Base-by-base conservation (phyloP, 2,113 vertebrate species). In the Ceyx melanurus region DNA sequence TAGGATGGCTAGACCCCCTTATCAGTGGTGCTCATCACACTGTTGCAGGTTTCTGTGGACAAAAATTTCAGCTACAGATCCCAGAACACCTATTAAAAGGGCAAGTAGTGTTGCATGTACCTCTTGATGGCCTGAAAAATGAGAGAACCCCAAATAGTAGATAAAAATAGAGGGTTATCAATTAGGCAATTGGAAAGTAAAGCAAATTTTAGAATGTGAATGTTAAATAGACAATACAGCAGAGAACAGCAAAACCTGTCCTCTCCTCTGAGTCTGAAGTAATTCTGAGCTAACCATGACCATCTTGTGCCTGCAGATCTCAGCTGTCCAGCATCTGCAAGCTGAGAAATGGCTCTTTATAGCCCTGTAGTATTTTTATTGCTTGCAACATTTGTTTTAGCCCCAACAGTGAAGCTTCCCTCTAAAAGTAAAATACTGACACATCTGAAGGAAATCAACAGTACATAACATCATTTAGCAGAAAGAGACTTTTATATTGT, bases 381-480 rank as follows among this genome's bases (percentile, higher is more conserved):
- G 87, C 67, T 67, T 67, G 68, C 84, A 89, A 21, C 71, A 67
- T 89, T 91, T 91, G n/a, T 91, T 94, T 81, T 86, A 92, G 60
- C 74, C 67, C 45, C 72, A 86, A 28, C 58, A 89, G 84, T 11
- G 72, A 86, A 74, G n/a, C 48, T 53, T 87, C 64, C 67, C 82
- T 96, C 57, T 74, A 45, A 78, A 75, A 95, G 76, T 72, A 83
- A 92, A 95, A 91, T 71, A 86, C 60, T 82, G 91, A 85, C 89
- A 67, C 9, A 9, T 64, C 74, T 70, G 84, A 90, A 89, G 79
- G 51, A 86, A 92, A 45, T 48, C 33, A 57, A 48, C 42, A 77
- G 64, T 71, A 71, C 16, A 15, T 65, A 93, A 89, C 54, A 50
- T 51, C 72, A 56, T 91, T 94, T 80, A 93, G 84, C 61, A 89